A percentile compares a stretch with the other conserved stretches of the same genome.
Evolutionary conservation across 2,797 vertebrate genomes (phyloP).

Genomic region (Propithecus perrieri): DNA sequence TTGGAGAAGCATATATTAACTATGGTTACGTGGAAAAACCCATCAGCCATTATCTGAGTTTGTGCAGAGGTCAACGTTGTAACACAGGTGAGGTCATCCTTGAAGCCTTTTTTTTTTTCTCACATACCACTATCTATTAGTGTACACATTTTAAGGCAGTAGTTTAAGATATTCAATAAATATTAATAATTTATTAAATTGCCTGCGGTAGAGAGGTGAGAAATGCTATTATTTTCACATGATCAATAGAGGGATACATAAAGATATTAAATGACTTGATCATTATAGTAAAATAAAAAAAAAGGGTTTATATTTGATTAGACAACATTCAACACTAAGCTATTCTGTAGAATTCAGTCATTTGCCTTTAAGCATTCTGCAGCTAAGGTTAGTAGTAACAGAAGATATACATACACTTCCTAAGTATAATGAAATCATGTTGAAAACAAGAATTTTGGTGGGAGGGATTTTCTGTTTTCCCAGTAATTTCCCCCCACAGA

Average conservation of each 20-base stretch:
- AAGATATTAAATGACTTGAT: constrained; percentile 41
- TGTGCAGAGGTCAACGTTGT: neutral
- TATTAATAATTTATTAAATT: constrained; percentile 70
- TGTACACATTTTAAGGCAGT: neutral
- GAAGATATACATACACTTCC: neutral
- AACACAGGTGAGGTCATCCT: constrained; percentile 33
- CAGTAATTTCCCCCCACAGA: neutral
- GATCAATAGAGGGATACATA: constrained; percentile 52
- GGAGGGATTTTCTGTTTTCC: neutral
- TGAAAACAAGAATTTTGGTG: neutral
- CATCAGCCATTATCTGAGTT: constrained; percentile 13
- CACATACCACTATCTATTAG: constrained; percentile 27
- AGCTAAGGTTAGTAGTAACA: neutral
- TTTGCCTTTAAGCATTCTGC: neutral
- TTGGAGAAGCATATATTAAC: constrained; percentile 29
- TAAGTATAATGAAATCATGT: neutral
- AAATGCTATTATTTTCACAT: constrained; percentile 59
- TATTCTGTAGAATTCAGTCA: neutral
- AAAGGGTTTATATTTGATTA: neutral
- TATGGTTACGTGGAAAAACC: neutral
- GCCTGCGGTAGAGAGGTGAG: constrained; percentile 58
- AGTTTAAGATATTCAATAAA: constrained; percentile 64
- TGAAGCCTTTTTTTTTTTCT: neutral
- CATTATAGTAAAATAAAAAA: neutral
- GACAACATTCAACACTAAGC: neutral